A percentile compares a stretch with the other conserved stretches of the same genome.
Evolutionary conservation across 2,888 invertebrate species (phyloP).

Genomic region (Leptura quadrifasciata): DNA sequence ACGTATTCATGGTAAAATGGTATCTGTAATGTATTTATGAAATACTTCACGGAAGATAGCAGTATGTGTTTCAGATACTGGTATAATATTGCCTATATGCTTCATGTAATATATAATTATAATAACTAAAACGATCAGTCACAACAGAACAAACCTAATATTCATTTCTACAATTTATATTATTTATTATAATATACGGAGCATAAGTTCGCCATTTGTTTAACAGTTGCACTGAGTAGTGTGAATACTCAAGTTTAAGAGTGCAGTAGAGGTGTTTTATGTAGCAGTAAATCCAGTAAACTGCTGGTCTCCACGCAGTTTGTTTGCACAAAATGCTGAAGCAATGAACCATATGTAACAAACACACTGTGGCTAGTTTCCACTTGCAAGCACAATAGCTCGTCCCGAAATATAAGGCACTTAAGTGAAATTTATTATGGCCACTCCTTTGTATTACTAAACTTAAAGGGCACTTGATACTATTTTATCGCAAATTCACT

Average conservation of each 20-base stretch:
- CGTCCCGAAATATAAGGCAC: slow-evolving; percentile 65
- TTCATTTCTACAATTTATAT: slow-evolving; percentile 7
- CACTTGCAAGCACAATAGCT: slow-evolving; percentile 62
- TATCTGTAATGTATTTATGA: too few species aligned
- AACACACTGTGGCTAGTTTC: slow-evolving; percentile 60
- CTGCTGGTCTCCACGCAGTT: slow-evolving; percentile 69
- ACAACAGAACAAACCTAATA: neutral
- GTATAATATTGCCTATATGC: too few species aligned
- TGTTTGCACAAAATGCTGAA: slow-evolving; percentile 69
- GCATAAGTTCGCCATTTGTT: slow-evolving; percentile 27
- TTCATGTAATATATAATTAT: neutral
- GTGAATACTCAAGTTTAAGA: slow-evolving; percentile 26
- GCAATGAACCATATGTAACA: slow-evolving; percentile 66
- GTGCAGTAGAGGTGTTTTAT: slow-evolving; percentile 66
- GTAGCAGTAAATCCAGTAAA: slow-evolving; percentile 70
- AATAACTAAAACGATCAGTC: neutral
- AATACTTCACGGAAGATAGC: too few species aligned
- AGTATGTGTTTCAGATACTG: too few species aligned
- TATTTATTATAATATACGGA: slow-evolving; percentile 12
- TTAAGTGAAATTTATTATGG: slow-evolving; percentile 62
- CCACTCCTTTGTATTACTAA: slow-evolving; percentile 64
- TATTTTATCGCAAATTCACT: slow-evolving; percentile 61
- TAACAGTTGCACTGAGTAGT: slow-evolving; percentile 23
- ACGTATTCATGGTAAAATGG: too few species aligned
- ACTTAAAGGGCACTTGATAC: slow-evolving; percentile 62